Evolutionary conservation across 2,888 invertebrate genomes (phyloP), one percentile per base, ranked within the genome.

Genomic region (Yponomeuta cagnagella): DNA sequence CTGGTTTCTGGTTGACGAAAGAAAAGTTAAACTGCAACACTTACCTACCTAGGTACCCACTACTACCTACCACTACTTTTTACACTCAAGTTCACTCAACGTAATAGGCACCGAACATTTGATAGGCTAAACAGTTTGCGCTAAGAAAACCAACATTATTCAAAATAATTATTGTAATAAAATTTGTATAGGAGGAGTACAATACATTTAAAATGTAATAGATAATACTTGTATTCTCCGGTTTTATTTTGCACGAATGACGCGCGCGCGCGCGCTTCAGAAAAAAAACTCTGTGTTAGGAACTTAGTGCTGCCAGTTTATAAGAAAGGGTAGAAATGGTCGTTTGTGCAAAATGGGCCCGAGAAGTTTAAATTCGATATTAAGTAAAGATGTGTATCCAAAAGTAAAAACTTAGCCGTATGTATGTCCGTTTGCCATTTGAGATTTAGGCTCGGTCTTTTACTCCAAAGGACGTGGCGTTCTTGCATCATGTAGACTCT

Each of bases 331-430:
- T 43, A 43, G 43, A 43, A 43, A 43, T 8, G 5, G 52, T 58
- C 15, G 74, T 74, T 74, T 68, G 71, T 72, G 74, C 73, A 74
- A 74, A 75, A 74, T 74, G 74, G 76, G 75, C 75, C 76, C 75
- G 72, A 71, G 71, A 65, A 72, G 73, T 72, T 76, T 72, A 75
- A 77, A 78, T 80, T 87, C 82, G 82, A 84, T 87, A 43, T 77
- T 89, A 89, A 90, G 89, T 84, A 79, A 83, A 88, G 72, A 86
- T 85, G 83, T 89, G 84, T 90, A 89, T 86, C 82, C 87, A 79
- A 85, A 84, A 85, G 78, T 43, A 43, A 85, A 83, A 84, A 81
- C 77, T 85, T 88, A 87, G 86, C 83, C 33, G 33, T 43, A 43
- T 89, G 88, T 86, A 82, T 87, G 86, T 89, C 88, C 79, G 86